phyloP scores from a whole-genome alignment of 2,113 vertebrate genomes.

The Pipa parva region DNA sequence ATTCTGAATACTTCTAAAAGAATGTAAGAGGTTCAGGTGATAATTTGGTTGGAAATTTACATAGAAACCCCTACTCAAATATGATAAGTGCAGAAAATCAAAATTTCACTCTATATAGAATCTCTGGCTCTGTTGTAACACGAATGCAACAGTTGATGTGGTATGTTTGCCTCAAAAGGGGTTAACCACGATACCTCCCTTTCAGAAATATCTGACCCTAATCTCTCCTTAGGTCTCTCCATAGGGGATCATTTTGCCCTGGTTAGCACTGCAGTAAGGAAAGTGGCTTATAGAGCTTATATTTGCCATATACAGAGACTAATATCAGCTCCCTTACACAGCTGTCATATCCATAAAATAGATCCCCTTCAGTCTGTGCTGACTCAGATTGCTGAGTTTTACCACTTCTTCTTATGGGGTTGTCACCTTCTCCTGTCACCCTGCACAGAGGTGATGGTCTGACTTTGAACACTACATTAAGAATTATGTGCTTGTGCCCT shows the following conservation, averaged over 20 bases:
- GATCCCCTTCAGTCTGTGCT: slow-evolving; percentile 40
- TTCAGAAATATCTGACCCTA: slow-evolving; percentile 31
- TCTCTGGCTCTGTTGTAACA: too few relatives aligned
- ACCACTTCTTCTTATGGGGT: slow-evolving; percentile 25
- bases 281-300: slow-evolving; percentile 34
- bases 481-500: slow-evolving; percentile 15
- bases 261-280: slow-evolving; percentile 9
- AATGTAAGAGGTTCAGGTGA: too few relatives aligned
- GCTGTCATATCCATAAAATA: slow-evolving; percentile 33
- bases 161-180: neutral
- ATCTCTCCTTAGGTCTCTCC: slow-evolving; percentile 28
- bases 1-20: too few relatives aligned
- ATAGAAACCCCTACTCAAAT: too few relatives aligned
- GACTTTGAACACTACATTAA: neutral
- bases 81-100: too few relatives aligned
- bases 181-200: slow-evolving; percentile 8
- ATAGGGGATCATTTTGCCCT: slow-evolving; percentile 30
- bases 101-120: too few relatives aligned
- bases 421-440: slow-evolving; percentile 31
- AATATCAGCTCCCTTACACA: slow-evolving; percentile 25
- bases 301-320: slow-evolving; percentile 12
- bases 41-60: too few relatives aligned
- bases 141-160: neutral
- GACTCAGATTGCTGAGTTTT: slow-evolving; percentile 40
- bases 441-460: slow-evolving; percentile 15